Evolutionary conservation across 2,113 vertebrate species (phyloP), one percentile per base, ranked within the genome.

Genomic region (Antennarius striatus): DNA sequence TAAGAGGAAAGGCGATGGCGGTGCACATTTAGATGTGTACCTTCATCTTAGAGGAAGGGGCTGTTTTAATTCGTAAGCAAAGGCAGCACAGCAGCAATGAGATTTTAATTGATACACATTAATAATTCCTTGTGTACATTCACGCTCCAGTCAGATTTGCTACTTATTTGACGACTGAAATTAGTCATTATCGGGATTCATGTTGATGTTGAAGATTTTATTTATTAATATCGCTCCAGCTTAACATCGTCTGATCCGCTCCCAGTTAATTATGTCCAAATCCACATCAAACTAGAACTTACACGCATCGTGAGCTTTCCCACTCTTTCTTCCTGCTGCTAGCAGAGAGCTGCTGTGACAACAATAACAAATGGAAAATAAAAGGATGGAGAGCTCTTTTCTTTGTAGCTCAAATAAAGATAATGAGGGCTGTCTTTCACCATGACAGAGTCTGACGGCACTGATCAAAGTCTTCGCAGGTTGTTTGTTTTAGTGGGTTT

Each of bases 101-200:
- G 93, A 95, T 95, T 95, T 95, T 92, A 93, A 94, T 95, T 95
- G 92, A 95, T 95, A 94, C 92, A 90, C 93, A 93, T 95, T 95
- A 96, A 96, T 95, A 95, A 96, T 95, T 95, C 93, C 94, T 92
- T 95, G 91, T 92, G 92, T 93, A 95, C 88, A 91, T 93, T 94
- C 92, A 71, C 89, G 92, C 92, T 94, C 91, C 91, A 93, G 90
- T 89, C 88, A 83, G 90, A 94, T 93, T 94, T 91, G 86, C 88
- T 95, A 86, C 94, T 94, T 68, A 95, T 91, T 92, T 87, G 88
- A 92, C 84, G 91, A 90, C 75, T 91, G 91, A 92, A 93, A 93
- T 92, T 88, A 94, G 88, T 80, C 88, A 92, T 94, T 92, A 93
- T 94, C 86, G 62, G 72, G 82, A 92, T 86, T 80, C 90, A 83